Conservation (phyloP, 1,140 invertebrate species). For the Phymastichus coffea region DNA sequence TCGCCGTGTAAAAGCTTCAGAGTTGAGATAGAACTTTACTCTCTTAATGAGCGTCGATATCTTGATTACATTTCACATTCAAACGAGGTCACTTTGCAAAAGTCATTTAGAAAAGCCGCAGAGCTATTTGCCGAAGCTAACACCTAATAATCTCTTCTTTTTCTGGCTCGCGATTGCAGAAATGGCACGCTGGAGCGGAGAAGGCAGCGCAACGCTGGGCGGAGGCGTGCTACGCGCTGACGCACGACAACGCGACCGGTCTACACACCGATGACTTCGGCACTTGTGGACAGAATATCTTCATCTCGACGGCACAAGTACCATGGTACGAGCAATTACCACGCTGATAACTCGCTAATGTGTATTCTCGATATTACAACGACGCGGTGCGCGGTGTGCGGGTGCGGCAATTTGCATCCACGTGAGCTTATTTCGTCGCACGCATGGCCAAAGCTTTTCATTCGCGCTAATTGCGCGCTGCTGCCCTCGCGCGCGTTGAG, state of each 20-base stretch:
- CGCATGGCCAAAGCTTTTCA: too few relatives aligned
- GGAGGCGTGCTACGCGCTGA: slow-evolving; percentile 67
- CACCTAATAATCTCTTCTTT: neutral
- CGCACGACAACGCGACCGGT: slow-evolving; percentile 69
- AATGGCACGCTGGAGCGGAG: slow-evolving; percentile 70
- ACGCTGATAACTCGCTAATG: neutral
- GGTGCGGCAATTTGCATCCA: too few relatives aligned
- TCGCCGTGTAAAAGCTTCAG: too few relatives aligned
- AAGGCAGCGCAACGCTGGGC: slow-evolving; percentile 74
- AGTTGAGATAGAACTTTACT: too few relatives aligned
- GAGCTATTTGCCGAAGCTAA: neutral
- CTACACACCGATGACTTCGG: slow-evolving; percentile 69
- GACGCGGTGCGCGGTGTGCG: neutral
- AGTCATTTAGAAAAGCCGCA: too few relatives aligned
- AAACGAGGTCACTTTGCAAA: too few relatives aligned
- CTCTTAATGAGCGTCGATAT: too few relatives aligned
- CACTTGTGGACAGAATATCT: slow-evolving; percentile 80
- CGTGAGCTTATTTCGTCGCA: too few relatives aligned
- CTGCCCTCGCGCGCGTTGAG: too few relatives aligned
- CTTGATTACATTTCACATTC: too few relatives aligned
- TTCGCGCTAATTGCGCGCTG: too few relatives aligned
- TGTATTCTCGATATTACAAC: too few relatives aligned
- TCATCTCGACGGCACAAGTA: slow-evolving; percentile 75
- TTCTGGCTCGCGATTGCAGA: slow-evolving; percentile 55
- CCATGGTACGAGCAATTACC: slow-evolving; percentile 65